Percentiles rank a stretch among this genome's conserved stretches.
Evolutionary conservation across 2,113 vertebrate genomes (phyloP).

Genomic region (Nestor notabilis): DNA sequence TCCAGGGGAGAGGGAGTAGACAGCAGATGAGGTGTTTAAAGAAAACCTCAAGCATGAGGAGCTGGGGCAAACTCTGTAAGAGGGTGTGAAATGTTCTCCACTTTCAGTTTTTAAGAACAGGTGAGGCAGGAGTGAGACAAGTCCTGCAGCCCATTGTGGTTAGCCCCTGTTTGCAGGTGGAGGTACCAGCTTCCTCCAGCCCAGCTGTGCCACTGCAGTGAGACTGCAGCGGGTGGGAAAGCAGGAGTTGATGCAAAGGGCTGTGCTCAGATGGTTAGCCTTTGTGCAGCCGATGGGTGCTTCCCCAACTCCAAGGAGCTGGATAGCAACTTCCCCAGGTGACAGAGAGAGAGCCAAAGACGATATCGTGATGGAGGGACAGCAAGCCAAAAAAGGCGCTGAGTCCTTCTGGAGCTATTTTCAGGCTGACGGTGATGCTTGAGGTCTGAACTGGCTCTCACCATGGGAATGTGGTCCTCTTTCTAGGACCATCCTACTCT

Average conservation of each 20-base stretch:
- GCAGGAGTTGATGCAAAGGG: not conserved
- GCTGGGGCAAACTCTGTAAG: not conserved
- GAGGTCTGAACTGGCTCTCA: not conserved
- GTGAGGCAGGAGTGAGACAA: not conserved
- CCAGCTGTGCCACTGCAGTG: not conserved
- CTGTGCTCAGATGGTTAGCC: not conserved
- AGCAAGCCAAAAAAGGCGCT: not conserved
- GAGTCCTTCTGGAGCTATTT: not conserved
- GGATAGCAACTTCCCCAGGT: not conserved
- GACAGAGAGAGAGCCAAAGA: not conserved
- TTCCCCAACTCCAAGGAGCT: not conserved
- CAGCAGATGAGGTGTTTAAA: not conserved
- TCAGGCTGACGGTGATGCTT: not conserved
- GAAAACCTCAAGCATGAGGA: not conserved
- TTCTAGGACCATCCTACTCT: not conserved
- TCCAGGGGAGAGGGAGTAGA: accelerated
- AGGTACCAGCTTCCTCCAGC: not conserved
- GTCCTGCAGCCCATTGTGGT: not conserved
- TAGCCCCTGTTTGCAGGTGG: not conserved
- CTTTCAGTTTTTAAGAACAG: not conserved
- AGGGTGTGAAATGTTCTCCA: not conserved
- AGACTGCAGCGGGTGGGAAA: not conserved
- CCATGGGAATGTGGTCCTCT: not conserved
- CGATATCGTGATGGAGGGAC: not conserved
- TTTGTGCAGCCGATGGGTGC: not conserved